Conservation (phyloP, 2,888 invertebrate species). For the Cheilosia vulpina region DNA sequence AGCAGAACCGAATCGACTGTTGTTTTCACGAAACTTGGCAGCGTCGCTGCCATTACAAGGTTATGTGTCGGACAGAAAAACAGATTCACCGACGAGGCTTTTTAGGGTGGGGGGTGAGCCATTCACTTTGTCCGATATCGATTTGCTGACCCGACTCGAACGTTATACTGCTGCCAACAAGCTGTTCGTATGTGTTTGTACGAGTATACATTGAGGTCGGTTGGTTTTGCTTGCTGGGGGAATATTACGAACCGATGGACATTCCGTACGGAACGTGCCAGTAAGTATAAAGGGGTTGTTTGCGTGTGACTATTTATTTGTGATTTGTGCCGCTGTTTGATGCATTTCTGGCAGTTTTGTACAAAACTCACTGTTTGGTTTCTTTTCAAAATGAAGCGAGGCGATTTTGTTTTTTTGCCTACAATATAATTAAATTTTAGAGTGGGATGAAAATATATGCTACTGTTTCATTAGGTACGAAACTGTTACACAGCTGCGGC, state of each 20-base stretch:
- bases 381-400: too few relatives aligned
- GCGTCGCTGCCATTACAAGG: slow-evolving; percentile 8
- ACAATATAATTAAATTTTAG: too few relatives aligned
- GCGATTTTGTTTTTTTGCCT: too few relatives aligned
- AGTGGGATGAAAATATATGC: too few relatives aligned
- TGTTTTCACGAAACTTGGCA: slow-evolving; percentile 54
- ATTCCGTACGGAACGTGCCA: slow-evolving; percentile 33
- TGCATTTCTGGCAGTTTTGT: slow-evolving; percentile 14
- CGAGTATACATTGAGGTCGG: neutral
- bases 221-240: slow-evolving; percentile 12
- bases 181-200: slow-evolving; percentile 1
- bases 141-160: slow-evolving; percentile 34
- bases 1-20: neutral
- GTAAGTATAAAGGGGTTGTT: slow-evolving; percentile 47
- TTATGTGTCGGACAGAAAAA: slow-evolving; percentile 54
- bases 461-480: too few relatives aligned
- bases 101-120: neutral
- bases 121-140: slow-evolving; percentile 53
- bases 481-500: too few relatives aligned
- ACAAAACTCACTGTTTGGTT: neutral
- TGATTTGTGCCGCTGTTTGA: too few relatives aligned
- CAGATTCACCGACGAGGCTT: neutral
- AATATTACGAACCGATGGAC: neutral
- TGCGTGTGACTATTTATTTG: neutral
- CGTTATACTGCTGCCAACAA: slow-evolving; percentile 9